A percentile compares a stretch with the other conserved stretches of the same genome.
Evolutionary conservation across 1,140 invertebrate genomes (phyloP).

Genomic region (Cephus cinctus): DNA sequence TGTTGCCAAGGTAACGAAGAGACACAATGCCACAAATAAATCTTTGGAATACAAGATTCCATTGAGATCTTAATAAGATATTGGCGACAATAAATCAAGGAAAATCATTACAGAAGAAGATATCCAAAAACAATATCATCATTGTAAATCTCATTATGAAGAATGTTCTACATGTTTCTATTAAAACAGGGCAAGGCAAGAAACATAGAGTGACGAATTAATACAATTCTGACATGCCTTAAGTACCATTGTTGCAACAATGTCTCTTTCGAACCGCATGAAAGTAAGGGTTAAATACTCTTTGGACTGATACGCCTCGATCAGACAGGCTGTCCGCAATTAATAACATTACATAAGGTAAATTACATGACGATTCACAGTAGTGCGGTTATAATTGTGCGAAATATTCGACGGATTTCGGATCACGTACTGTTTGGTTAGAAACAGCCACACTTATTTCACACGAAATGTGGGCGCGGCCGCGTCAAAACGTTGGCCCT

Average conservation of each 20-base stretch:
- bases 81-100: too few relatives aligned
- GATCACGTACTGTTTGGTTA: conserved; percentile 47
- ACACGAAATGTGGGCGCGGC: conserved; percentile 26
- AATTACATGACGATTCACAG: conserved; percentile 30
- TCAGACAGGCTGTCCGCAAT: conserved; percentile 7
- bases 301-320: background rate
- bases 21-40: background rate
- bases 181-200: too few relatives aligned
- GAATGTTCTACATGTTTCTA: too few relatives aligned
- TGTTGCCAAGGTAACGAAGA: too few relatives aligned
- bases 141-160: too few relatives aligned
- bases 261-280: background rate
- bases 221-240: conserved; percentile 1
- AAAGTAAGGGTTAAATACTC: background rate
- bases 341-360: conserved; percentile 45
- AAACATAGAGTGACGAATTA: background rate
- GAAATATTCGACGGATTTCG: conserved; percentile 37
- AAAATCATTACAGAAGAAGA: too few relatives aligned
- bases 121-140: too few relatives aligned
- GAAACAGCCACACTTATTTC: conserved; percentile 38
- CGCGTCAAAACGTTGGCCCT: conserved; percentile 24
- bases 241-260: conserved; percentile 7
- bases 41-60: background rate
- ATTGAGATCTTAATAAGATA: too few relatives aligned
- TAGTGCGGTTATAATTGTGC: conserved; percentile 41